Evolutionary conservation across 2,113 vertebrate genomes (phyloP), one percentile per base, ranked within the genome.

Genomic region (Nibea albiflora): DNA sequence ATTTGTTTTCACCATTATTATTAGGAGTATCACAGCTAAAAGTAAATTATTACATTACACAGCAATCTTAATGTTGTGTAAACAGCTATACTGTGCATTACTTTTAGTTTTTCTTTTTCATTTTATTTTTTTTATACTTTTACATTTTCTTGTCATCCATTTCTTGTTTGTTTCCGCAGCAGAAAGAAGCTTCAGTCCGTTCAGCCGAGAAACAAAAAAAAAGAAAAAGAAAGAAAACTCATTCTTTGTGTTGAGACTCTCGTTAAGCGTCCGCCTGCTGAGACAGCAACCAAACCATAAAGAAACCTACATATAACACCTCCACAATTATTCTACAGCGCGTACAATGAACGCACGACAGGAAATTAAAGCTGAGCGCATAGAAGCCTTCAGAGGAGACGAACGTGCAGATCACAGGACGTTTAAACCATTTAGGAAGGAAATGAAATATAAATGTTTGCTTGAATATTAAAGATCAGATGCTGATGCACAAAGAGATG

Each of bases 221-320:
- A 24, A 24, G n/a, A n/a, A n/a, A 72, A 49, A 3, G 12, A 19
- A 22, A 24, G 19, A 31, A 14, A 11, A 4, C 20, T n/a, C 42
- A 50, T 49, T 79, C 85, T 87, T 86, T 84, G 78, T 86, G 71
- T 35, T 17, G 69, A 57, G 35, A 3, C 63, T 74, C 61, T 80
- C 73, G 85, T 87, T 87, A 85, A 70, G 54, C 50, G 62, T 77
- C 49, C 67, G 61, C 84, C 84, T 52, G 85, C 85, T 85, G 81
- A 66, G 76, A 63, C 71, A 19, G 61, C 20, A 11, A 35, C n/a
- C 44, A 19, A 71, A 69, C 56, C 58, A 4, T 39, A 76, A 73
- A 79, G 57, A 81, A 73, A 53, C 68, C 35, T 5, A 16, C 76
- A 52, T 57, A 35, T 70, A 57, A 75, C 71, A 76, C 58, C 65